Percentiles rank a stretch among this genome's conserved stretches.
Conservation (phyloP, 2,113 vertebrate species). For the Cavia aperea region DNA sequence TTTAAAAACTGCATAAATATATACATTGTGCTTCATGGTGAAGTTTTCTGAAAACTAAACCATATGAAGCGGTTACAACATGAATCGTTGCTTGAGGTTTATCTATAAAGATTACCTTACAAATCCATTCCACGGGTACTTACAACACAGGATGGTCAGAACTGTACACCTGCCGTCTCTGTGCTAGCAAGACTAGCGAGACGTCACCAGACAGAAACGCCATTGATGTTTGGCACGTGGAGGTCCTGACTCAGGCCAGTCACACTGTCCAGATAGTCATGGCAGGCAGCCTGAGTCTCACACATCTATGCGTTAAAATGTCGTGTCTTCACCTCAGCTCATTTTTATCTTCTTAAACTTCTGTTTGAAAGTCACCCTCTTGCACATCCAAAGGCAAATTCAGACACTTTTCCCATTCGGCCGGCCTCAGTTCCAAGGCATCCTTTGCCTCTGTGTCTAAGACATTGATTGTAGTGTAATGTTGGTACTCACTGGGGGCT, state of each 20-base stretch:
- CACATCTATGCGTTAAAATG: constrained; percentile 88
- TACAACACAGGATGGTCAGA: constrained; percentile 99
- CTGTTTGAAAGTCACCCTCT: constrained; percentile 99
- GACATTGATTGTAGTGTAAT: constrained; percentile 98
- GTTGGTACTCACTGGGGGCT: constrained; percentile 95
- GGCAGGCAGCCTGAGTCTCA: constrained; percentile 91
- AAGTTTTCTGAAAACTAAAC: constrained; percentile 96
- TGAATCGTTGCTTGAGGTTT: constrained; percentile 97
- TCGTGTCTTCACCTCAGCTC: constrained; percentile 69
- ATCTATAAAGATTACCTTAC: constrained; percentile 94
- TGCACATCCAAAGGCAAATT: constrained; percentile 97
- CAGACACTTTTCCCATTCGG: constrained; percentile 99
- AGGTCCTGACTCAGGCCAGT: constrained; percentile 84
- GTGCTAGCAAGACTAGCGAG: constrained; percentile 92
- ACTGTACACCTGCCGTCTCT: constrained; percentile 97
- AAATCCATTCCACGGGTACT: constrained; percentile 98
- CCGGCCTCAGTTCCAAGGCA: constrained; percentile 95
- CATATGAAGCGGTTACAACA: constrained; percentile 97
- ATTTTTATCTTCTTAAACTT: constrained; percentile 83
- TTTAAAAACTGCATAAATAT: constrained; percentile 99
- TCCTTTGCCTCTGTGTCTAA: constrained; percentile 95
- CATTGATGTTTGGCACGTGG: constrained; percentile 92
- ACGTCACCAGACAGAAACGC: constrained; percentile 84
- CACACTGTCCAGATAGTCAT: constrained; percentile 86
- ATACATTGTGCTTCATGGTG: constrained; percentile 99